Evolutionary conservation across 2,797 vertebrate species (phyloP), one percentile per base, ranked within the genome.

Genomic region (Spheniscus humboldti): DNA sequence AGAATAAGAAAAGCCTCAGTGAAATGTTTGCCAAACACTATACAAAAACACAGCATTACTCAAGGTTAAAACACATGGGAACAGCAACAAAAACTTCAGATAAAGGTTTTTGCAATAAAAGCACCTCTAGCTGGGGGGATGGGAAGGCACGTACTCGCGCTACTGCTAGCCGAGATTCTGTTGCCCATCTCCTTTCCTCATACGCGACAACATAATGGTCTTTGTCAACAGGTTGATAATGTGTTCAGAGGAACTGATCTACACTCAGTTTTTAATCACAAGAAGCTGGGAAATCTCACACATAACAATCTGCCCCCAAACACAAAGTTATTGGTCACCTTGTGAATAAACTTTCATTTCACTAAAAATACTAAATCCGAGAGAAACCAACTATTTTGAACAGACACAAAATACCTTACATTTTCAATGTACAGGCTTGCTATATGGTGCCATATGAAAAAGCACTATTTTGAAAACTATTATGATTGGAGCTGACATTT

Each of bases 61-160:
- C 48, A n/a, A 71, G 37, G 53, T 73, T 41, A 80, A 30, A 91
- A 77, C 0, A 1, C 53, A 81, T 3, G 14, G 50, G 30, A 77
- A 45, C 27, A 56, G n/a, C 0, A 4, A 86, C 18, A 52, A 41
- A 33, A 53, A 9, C 62, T 33, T 64, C 57, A 79, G 28, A 25
- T 25, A 53, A 74, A 90, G 48, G 8, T 45, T 56, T 68, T 11
- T 39, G 37, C 52, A 66, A 25, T n/a, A 60, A 1, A 10, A 17
- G 59, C 22, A 35, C n/a, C 37, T 30, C 50, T 24, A 41, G 18
- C 28, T 23, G 31, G 24, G 7, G 10, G 3, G 10, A 30, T 11
- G 10, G 37, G 27, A 45, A 1, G 2, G 14, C 12, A 41, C 2
- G 3, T 11, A n/a, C 43, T 66, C 4, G 1, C 3, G 1, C 3